Conservation (phyloP, 2,113 vertebrate genomes). For the Synodontis membranacea region DNA sequence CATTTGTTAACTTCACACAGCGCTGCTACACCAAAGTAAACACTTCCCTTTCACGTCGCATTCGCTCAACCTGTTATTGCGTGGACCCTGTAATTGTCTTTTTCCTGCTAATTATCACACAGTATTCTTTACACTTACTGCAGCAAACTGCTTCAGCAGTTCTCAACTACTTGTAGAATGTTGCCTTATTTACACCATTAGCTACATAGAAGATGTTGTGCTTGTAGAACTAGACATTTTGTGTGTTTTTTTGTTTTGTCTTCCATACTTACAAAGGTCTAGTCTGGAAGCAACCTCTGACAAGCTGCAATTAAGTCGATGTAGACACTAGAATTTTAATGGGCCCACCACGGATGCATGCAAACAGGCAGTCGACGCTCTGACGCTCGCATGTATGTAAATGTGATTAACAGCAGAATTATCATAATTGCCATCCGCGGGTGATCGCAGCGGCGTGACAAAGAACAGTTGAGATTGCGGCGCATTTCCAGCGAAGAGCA, state of each 20-base stretch:
- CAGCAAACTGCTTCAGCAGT: background rate
- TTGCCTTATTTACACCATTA: background rate
- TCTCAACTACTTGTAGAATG: background rate
- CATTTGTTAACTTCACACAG: conserved; percentile 16
- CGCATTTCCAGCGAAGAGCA: conserved; percentile 63
- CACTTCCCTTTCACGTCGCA: conserved; percentile 1
- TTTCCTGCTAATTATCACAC: conserved; percentile 6
- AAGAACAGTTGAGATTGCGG: conserved; percentile 61
- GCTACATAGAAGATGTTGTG: background rate
- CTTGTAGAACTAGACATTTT: background rate
- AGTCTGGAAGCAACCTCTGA: conserved; percentile 52
- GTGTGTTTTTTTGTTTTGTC: background rate
- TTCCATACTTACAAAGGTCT: conserved; percentile 61
- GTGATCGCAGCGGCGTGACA: conserved; percentile 62
- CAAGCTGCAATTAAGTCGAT: conserved; percentile 60
- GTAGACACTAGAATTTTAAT: conserved; percentile 64
- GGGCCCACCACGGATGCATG: conserved; percentile 53
- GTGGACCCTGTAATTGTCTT: background rate
- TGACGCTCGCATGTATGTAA: conserved; percentile 67
- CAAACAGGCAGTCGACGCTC: conserved; percentile 57
- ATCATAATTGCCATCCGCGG: conserved; percentile 73
- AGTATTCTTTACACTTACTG: background rate
- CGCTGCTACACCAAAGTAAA: background rate
- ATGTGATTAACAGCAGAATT: conserved; percentile 76
- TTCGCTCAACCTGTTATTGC: background rate